Evolutionary conservation across 2,797 vertebrate genomes (phyloP).

Genomic region (Falco biarmicus): DNA sequence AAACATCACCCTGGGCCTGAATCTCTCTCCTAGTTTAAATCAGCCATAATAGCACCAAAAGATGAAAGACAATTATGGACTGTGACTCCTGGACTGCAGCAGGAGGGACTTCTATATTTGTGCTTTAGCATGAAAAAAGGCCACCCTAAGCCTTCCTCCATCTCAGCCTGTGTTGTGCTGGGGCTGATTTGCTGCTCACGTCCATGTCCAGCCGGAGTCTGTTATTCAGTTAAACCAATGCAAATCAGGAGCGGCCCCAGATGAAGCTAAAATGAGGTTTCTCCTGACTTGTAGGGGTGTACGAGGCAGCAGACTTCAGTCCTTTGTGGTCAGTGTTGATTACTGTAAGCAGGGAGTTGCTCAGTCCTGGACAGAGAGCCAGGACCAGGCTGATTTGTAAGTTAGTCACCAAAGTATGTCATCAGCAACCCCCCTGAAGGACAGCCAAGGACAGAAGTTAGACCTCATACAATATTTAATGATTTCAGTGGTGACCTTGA

Average conservation of each 20-base stretch:
- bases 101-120: background rate
- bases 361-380: background rate
- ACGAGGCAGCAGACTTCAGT: background rate
- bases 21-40: background rate
- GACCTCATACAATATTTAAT: background rate
- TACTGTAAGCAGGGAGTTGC: background rate
- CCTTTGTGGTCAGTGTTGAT: slow-evolving; percentile 16
- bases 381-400: background rate
- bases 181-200: background rate
- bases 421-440: background rate
- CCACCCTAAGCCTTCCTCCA: background rate
- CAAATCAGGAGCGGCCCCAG: slow-evolving; percentile 48
- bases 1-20: background rate
- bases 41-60: background rate
- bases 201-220: slow-evolving; percentile 23
- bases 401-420: background rate
- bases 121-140: background rate
- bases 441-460: slow-evolving; percentile 23
- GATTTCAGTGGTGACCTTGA: background rate
- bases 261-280: background rate
- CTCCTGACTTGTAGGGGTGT: background rate
- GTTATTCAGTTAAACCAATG: slow-evolving; percentile 66
- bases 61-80: background rate
- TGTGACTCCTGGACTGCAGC: background rate
- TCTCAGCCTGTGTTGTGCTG: background rate